Evolutionary conservation across 1,140 invertebrate genomes (phyloP).

Genomic region (Saccostrea echinata): DNA sequence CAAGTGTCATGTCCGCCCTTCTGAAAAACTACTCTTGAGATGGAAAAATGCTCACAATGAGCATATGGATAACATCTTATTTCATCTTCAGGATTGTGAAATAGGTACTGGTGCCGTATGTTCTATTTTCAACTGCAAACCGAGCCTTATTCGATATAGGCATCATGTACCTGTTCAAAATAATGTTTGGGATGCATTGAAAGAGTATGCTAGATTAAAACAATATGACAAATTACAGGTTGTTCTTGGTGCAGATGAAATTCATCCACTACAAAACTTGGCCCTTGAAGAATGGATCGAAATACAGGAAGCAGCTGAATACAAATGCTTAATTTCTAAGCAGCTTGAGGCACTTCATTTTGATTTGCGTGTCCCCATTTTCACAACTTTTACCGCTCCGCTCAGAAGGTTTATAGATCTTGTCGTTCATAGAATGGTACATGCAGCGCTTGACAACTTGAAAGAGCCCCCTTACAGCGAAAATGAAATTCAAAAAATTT

Average conservation of each 20-base stretch:
- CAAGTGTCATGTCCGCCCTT: constrained; percentile 38
- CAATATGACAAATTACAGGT: constrained; percentile 6
- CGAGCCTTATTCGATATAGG: constrained; percentile 19
- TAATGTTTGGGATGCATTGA: constrained; percentile 37
- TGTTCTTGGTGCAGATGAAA: constrained; percentile 49
- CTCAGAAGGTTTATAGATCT: constrained; percentile 79
- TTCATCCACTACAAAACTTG: constrained; percentile 56
- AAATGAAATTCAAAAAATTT: constrained; percentile 56
- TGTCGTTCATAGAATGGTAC: constrained; percentile 70
- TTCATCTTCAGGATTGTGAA: constrained; percentile 32
- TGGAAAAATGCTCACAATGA: neutral
- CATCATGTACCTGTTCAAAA: constrained; percentile 38
- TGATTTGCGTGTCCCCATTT: constrained; percentile 59
- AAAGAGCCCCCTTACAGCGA: constrained; percentile 48
- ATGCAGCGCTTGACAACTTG: constrained; percentile 52
- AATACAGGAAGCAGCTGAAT: constrained; percentile 57
- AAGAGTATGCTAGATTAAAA: neutral
- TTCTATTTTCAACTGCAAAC: neutral
- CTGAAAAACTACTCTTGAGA: neutral
- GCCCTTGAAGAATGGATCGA: constrained; percentile 55
- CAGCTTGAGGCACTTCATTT: constrained; percentile 50
- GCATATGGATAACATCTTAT: neutral
- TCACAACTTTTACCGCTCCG: constrained; percentile 79
- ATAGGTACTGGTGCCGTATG: neutral
- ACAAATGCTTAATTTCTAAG: constrained; percentile 48